phyloP scores from a whole-genome alignment of 1,140 invertebrate species.

The Stegodyphus mimosarum region DNA sequence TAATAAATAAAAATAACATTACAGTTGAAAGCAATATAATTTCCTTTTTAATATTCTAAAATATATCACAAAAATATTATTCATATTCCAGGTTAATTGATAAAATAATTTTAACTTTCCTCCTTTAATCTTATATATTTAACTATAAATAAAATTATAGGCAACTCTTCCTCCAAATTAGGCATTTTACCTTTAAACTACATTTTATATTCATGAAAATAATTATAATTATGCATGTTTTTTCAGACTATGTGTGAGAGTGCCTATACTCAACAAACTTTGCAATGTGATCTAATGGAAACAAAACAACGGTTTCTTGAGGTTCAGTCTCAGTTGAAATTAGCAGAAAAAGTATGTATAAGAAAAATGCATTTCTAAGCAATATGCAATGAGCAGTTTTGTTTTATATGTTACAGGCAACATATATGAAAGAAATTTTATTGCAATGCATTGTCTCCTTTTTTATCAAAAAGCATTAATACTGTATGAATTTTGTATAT shows the following conservation, averaged over 20 bases:
- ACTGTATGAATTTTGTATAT: too few species aligned
- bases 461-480: neutral
- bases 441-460: too few species aligned
- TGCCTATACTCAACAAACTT: slow-evolving; percentile 60
- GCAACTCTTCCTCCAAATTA: neutral
- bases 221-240: neutral
- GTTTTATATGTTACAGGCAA: neutral
- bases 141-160: neutral
- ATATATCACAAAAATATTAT: too few species aligned
- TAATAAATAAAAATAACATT: too few species aligned
- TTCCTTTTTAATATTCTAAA: too few species aligned
- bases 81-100: too few species aligned
- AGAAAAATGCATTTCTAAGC: neutral
- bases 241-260: slow-evolving; percentile 50
- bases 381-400: neutral
- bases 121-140: too few species aligned
- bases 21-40: too few species aligned
- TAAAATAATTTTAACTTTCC: too few species aligned
- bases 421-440: neutral
- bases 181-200: neutral
- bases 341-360: slow-evolving; percentile 69
- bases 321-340: slow-evolving; percentile 70
- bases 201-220: neutral
- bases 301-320: slow-evolving; percentile 62
- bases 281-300: slow-evolving; percentile 61